These are phyloP conservation scores for Pygoscelis adeliae DNA, from an alignment of 2,113 vertebrate genomes.

Conservation along the genomic window DNA sequence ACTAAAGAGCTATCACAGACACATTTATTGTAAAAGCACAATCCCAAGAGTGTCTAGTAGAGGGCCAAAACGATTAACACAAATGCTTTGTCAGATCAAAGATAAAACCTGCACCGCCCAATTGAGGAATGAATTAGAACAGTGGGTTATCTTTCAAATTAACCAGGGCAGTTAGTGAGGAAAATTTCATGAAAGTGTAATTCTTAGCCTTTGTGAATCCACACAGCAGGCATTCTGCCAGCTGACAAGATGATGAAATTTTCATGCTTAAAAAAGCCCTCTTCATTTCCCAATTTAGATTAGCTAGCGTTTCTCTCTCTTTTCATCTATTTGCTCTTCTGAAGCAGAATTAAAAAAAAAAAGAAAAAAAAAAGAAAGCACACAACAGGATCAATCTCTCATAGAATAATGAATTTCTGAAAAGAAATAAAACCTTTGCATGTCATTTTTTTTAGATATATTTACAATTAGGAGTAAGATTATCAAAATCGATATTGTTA, in stretches of 20 bases:
- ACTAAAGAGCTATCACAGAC: slow-evolving; percentile 90
- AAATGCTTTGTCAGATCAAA: slow-evolving; percentile 91
- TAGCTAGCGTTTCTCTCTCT: slow-evolving; percentile 83
- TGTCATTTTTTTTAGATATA: slow-evolving; percentile 34
- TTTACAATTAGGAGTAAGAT: slow-evolving; percentile 39
- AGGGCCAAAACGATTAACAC: slow-evolving; percentile 89
- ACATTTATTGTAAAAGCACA: slow-evolving; percentile 90
- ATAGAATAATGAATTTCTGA: slow-evolving; percentile 52
- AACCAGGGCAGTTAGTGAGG: slow-evolving; percentile 89
- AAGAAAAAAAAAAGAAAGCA: background rate
- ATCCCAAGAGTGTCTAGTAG: slow-evolving; percentile 88
- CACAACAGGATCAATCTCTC: slow-evolving; percentile 68
- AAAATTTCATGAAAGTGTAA: slow-evolving; percentile 91
- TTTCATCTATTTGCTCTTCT: slow-evolving; percentile 72
- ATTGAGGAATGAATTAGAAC: slow-evolving; percentile 89
- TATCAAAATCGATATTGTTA: background rate
- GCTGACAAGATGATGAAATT: slow-evolving; percentile 90
- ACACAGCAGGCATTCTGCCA: slow-evolving; percentile 89
- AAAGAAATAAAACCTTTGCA: slow-evolving; percentile 61
- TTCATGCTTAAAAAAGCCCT: slow-evolving; percentile 88
- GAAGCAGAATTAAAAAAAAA: slow-evolving; percentile 60
- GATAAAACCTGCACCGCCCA: slow-evolving; percentile 87
- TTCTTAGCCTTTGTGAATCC: slow-evolving; percentile 90
- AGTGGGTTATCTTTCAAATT: slow-evolving; percentile 92
- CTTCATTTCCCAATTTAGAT: slow-evolving; percentile 88